Evolutionary conservation across 1,140 invertebrate genomes (phyloP).

Genomic region (Papilio glaucus): DNA sequence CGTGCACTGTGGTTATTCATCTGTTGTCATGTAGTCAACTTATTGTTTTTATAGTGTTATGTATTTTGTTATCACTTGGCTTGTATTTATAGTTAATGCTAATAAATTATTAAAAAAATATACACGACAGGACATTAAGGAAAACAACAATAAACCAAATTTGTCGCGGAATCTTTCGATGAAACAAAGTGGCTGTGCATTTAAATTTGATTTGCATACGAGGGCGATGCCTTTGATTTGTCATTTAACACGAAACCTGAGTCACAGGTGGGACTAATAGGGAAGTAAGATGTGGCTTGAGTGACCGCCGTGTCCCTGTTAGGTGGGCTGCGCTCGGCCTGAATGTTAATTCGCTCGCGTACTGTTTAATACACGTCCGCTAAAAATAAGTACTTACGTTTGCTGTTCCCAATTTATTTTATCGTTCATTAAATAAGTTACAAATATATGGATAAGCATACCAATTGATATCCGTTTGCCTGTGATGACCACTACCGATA

Average conservation of each 20-base stretch:
- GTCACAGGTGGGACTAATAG: constrained; percentile 57
- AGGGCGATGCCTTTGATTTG: constrained; percentile 47
- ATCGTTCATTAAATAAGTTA: background rate
- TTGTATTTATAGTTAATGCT: too few relatives aligned
- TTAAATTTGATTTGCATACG: constrained; percentile 17
- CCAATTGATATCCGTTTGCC: background rate
- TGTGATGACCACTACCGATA: background rate
- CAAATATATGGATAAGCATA: background rate
- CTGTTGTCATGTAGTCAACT: too few relatives aligned
- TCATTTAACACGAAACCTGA: constrained; percentile 50
- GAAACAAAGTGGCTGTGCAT: background rate
- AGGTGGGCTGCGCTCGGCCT: constrained; percentile 47
- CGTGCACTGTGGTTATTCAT: too few relatives aligned
- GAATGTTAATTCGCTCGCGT: constrained; percentile 54
- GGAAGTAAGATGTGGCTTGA: constrained; percentile 45
- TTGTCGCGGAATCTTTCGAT: background rate
- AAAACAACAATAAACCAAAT: background rate
- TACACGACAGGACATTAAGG: background rate
- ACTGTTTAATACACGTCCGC: constrained; percentile 16
- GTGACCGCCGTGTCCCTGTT: constrained; percentile 33
- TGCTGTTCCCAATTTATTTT: constrained; percentile 5
- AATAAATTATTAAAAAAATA: too few relatives aligned
- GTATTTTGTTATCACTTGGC: too few relatives aligned
- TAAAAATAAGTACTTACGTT: constrained; percentile 20
- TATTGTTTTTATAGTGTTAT: too few relatives aligned